A percentile compares a stretch with the other conserved stretches of the same genome.
phyloP scores from a whole-genome alignment of 2,888 invertebrate genomes.

The Dione juno region DNA sequence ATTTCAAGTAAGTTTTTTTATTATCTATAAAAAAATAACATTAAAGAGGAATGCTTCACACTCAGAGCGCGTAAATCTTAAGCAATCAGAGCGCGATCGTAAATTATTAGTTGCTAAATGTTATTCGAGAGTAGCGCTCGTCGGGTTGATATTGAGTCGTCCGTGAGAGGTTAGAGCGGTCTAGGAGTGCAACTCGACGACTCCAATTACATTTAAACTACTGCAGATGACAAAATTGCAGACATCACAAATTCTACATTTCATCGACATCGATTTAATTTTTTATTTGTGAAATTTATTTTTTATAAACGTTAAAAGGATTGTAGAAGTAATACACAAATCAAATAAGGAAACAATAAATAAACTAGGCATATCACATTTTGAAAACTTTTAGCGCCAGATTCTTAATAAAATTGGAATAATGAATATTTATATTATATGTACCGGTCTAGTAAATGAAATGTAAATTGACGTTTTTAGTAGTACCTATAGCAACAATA shows the following conservation, averaged over 20 bases:
- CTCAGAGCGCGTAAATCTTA: constrained; percentile 33
- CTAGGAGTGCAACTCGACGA: constrained; percentile 60
- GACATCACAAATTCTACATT: not conserved
- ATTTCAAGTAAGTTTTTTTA: not conserved
- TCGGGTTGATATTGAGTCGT: constrained; percentile 60
- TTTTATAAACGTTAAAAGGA: no score
- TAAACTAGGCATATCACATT: no score
- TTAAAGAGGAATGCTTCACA: constrained; percentile 27
- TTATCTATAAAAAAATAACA: constrained; percentile 6
- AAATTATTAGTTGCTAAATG: constrained; percentile 50
- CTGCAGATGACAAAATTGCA: constrained; percentile 60
- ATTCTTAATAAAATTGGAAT: no score
- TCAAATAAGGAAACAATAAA: no score
- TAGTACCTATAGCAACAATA: no score
- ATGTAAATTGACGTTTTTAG: no score
- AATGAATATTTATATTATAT: no score
- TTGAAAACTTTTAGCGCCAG: no score
- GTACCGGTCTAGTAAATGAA: no score
- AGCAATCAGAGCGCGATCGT: constrained; percentile 39
- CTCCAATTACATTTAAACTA: constrained; percentile 72
- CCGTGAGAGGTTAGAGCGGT: constrained; percentile 70
- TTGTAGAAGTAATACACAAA: no score
- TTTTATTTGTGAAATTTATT: not conserved
- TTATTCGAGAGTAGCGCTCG: constrained; percentile 48
- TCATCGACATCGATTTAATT: constrained; percentile 13